phyloP scores from a whole-genome alignment of 2,888 invertebrate genomes.

The Mythimna lalbum region DNA sequence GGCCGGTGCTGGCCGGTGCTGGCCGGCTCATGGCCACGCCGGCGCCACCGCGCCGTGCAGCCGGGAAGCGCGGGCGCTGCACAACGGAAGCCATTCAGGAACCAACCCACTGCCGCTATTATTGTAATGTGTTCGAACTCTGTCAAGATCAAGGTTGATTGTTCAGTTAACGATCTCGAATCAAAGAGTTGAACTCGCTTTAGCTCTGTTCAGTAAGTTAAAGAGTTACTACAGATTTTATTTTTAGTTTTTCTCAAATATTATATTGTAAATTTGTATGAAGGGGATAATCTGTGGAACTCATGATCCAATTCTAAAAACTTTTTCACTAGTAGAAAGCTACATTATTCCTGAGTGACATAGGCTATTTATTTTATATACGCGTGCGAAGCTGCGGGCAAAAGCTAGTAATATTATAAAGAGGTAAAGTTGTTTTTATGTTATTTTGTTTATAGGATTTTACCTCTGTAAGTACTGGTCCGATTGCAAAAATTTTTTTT shows the following conservation, averaged over 20 bases:
- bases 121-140: conserved; percentile 65
- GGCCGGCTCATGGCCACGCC: conserved; percentile 82
- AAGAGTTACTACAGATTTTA: neutral
- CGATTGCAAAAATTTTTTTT: no score
- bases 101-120: conserved; percentile 74
- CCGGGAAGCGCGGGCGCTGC: conserved; percentile 78
- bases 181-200: neutral
- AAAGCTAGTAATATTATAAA: no score
- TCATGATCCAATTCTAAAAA: no score
- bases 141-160: conserved; percentile 79
- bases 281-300: no score
- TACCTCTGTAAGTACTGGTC: no score
- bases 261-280: no score
- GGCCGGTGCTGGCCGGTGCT: conserved; percentile 82
- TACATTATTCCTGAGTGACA: no score
- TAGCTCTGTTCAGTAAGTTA: neutral
- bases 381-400: no score
- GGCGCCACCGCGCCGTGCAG: conserved; percentile 71
- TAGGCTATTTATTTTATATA: no score
- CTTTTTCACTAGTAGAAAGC: no score
- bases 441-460: no score
- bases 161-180: conserved; percentile 15
- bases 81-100: conserved; percentile 81
- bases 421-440: no score
- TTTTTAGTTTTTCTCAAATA: neutral